Evolutionary conservation across 2,888 invertebrate genomes (phyloP).

Genomic region (Watsonalla binaria): DNA sequence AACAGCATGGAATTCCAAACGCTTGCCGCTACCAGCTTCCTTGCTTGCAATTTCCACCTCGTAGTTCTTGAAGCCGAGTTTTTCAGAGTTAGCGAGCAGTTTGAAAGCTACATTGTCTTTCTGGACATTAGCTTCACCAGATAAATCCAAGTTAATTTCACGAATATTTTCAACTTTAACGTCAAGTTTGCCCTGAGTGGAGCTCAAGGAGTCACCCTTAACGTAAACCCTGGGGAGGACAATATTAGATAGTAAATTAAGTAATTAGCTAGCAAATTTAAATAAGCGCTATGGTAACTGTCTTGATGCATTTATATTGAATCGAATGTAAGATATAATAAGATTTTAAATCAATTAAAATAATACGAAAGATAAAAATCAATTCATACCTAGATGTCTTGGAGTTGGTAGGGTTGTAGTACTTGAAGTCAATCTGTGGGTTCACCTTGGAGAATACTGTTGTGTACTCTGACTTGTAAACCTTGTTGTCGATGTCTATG

Average conservation of each 20-base stretch:
- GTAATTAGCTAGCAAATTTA: neutral
- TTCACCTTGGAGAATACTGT: constrained; percentile 73
- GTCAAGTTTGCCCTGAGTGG: constrained; percentile 79
- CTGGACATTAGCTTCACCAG: constrained; percentile 75
- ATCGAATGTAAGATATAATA: no score
- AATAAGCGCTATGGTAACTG: no score
- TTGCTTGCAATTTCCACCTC: constrained; percentile 81
- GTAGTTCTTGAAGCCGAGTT: constrained; percentile 81
- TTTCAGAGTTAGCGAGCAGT: constrained; percentile 80
- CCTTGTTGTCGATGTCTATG: constrained; percentile 77
- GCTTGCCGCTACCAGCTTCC: constrained; percentile 78
- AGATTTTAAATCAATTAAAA: no score
- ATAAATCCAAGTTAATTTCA: constrained; percentile 74
- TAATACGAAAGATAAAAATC: neutral
- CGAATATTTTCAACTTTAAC: constrained; percentile 72
- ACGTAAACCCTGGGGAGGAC: constrained; percentile 45
- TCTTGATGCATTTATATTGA: no score
- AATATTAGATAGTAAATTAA: neutral
- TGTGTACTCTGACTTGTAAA: constrained; percentile 76
- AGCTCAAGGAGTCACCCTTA: constrained; percentile 64
- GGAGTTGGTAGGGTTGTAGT: constrained; percentile 68
- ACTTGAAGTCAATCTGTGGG: constrained; percentile 77
- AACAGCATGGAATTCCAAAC: constrained; percentile 81
- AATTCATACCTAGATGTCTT: constrained; percentile 52
- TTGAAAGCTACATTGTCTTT: constrained; percentile 83